These are phyloP conservation scores for Phasianus colchicus DNA, from an alignment of 2,113 vertebrate genomes.

Conservation along the genomic window DNA sequence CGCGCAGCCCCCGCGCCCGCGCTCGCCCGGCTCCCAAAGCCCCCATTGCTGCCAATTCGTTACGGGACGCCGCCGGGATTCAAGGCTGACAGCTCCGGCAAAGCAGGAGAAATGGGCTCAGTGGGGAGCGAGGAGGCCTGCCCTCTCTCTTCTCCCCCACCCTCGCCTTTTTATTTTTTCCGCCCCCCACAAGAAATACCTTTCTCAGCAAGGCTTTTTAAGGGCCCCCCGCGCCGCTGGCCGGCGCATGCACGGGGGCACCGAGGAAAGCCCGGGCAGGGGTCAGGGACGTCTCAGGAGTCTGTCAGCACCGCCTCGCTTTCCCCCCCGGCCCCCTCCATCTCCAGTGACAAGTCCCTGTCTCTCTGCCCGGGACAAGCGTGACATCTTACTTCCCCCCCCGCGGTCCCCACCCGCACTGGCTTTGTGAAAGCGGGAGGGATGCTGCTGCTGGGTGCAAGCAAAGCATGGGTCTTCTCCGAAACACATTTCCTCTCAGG, in stretches of 20 bases:
- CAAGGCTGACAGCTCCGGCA: slow-evolving; percentile 84
- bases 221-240: neutral
- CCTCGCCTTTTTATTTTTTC: neutral
- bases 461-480: neutral
- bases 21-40: slow-evolving; percentile 82
- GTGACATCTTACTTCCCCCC: slow-evolving; percentile 42
- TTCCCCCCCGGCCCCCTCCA: neutral
- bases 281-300: neutral
- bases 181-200: slow-evolving; percentile 79
- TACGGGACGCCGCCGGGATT: slow-evolving; percentile 86
- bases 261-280: neutral
- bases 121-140: slow-evolving; percentile 82
- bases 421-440: neutral
- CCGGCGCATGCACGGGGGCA: neutral
- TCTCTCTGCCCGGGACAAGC: neutral
- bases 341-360: slow-evolving; percentile 42
- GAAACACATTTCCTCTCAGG: neutral
- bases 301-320: neutral
- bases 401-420: slow-evolving; percentile 17
- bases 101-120: slow-evolving; percentile 86
- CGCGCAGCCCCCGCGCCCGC: slow-evolving; percentile 67
- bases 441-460: neutral
- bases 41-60: slow-evolving; percentile 88
- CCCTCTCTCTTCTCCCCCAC: slow-evolving; percentile 65
- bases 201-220: slow-evolving; percentile 81